phyloP scores from a whole-genome alignment of 1,140 invertebrate species.

The Asobara japonica region DNA sequence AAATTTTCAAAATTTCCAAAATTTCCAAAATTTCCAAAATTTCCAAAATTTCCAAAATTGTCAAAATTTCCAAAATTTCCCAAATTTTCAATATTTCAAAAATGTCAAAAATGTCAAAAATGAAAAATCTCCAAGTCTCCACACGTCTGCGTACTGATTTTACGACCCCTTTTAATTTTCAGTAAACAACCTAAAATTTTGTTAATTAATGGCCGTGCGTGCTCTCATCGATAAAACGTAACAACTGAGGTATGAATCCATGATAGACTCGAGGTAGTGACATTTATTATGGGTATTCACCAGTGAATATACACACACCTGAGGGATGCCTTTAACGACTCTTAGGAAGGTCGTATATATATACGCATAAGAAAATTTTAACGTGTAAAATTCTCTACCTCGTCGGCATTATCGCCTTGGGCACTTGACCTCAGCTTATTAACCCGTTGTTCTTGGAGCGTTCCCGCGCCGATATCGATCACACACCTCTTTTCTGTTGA shows the following conservation, averaged over 20 bases:
- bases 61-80: too few species aligned
- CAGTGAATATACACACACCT: slow-evolving; percentile 17
- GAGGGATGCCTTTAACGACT: slow-evolving; percentile 30
- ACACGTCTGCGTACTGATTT: too few species aligned
- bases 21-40: too few species aligned
- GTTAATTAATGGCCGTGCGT: neutral
- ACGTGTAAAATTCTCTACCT: slow-evolving; percentile 4
- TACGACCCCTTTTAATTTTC: too few species aligned
- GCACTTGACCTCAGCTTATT: slow-evolving; percentile 36
- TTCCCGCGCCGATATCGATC: slow-evolving; percentile 32
- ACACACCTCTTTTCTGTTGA: slow-evolving; percentile 22
- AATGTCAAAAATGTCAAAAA: too few species aligned
- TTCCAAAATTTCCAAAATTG: too few species aligned
- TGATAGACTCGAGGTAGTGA: neutral
- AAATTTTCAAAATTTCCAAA: too few species aligned
- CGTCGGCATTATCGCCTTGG: slow-evolving; percentile 19
- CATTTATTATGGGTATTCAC: slow-evolving; percentile 20
- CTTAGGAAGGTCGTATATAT: slow-evolving; percentile 8
- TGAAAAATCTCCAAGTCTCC: too few species aligned
- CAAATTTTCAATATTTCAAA: too few species aligned
- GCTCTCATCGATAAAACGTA: neutral
- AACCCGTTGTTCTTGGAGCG: slow-evolving; percentile 22
- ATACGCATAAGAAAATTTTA: slow-evolving; percentile 10
- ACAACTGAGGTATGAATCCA: neutral
- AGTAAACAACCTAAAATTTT: neutral